Evolutionary conservation across 2,888 invertebrate species (phyloP).

Genomic region (Sphaerophoria rueppellii): DNA sequence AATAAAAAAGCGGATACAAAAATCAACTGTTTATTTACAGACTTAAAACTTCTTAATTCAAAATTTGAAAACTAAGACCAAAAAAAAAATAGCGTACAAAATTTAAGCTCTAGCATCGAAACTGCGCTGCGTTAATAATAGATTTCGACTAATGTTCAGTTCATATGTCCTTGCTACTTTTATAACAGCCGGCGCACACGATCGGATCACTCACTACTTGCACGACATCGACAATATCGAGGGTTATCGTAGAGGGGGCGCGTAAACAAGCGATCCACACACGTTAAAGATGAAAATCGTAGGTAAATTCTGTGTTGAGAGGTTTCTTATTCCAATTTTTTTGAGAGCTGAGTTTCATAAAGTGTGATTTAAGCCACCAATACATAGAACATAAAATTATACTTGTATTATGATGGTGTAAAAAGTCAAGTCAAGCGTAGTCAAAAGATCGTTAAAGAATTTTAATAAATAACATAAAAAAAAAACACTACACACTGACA

Average conservation of each 20-base stretch:
- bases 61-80: background rate
- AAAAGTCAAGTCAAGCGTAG: background rate
- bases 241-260: constrained; percentile 62
- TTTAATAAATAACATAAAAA: constrained; percentile 21
- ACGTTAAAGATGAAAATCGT: constrained; percentile 73
- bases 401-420: background rate
- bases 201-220: constrained; percentile 73
- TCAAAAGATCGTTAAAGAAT: constrained; percentile 27
- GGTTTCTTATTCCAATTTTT: constrained; percentile 33
- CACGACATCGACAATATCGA: constrained; percentile 63
- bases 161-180: constrained; percentile 83
- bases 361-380: constrained; percentile 57
- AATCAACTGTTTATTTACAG: background rate
- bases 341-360: constrained; percentile 57
- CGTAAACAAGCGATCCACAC: constrained; percentile 70
- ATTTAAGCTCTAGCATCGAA: constrained; percentile 68
- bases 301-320: constrained; percentile 73
- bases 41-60: background rate
- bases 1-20: too few relatives aligned
- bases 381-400: constrained; percentile 14
- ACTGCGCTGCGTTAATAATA: constrained; percentile 81
- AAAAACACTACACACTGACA: constrained; percentile 7
- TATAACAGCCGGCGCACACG: constrained; percentile 80
- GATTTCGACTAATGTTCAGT: constrained; percentile 82
- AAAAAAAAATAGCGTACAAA: constrained; percentile 32